These are phyloP conservation scores for Eumacrocentrus americanus DNA, from an alignment of 2,888 invertebrate genomes.

Conservation along the genomic window DNA sequence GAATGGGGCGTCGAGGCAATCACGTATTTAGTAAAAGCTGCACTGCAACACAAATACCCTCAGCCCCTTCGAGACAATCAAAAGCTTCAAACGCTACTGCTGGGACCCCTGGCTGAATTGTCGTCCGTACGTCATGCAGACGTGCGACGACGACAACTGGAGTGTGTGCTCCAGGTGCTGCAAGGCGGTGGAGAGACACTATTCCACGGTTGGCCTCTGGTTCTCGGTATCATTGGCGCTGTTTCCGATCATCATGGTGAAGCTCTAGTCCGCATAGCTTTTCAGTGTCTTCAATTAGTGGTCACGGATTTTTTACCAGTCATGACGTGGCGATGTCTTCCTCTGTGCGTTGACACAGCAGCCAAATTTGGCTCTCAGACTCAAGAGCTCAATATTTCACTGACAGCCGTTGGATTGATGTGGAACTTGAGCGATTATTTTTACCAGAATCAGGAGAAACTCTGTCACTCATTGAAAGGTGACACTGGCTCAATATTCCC, in stretches of 20 bases:
- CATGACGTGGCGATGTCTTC: slow-evolving; percentile 91
- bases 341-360: slow-evolving; percentile 88
- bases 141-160: slow-evolving; percentile 92
- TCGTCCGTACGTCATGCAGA: slow-evolving; percentile 90
- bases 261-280: slow-evolving; percentile 89
- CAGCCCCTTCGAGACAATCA: slow-evolving; percentile 84
- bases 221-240: slow-evolving; percentile 94
- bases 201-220: slow-evolving; percentile 93
- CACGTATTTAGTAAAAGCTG: slow-evolving; percentile 90
- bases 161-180: slow-evolving; percentile 90
- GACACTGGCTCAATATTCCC: slow-evolving; percentile 77
- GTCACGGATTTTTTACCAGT: slow-evolving; percentile 93
- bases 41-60: slow-evolving; percentile 84
- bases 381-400: slow-evolving; percentile 94
- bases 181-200: slow-evolving; percentile 93
- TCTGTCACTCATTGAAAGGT: slow-evolving; percentile 74
- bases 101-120: slow-evolving; percentile 90
- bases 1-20: slow-evolving; percentile 98
- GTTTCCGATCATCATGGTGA: slow-evolving; percentile 93
- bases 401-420: slow-evolving; percentile 96
- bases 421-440: slow-evolving; percentile 99
- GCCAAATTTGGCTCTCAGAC: slow-evolving; percentile 96
- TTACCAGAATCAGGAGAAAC: slow-evolving; percentile 90
- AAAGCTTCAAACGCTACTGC: slow-evolving; percentile 82
- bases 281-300: slow-evolving; percentile 94